Percentiles rank a stretch among this genome's conserved stretches.
Evolutionary conservation across 2,888 invertebrate genomes (phyloP).

Genomic region (Lysandra coridon): DNA sequence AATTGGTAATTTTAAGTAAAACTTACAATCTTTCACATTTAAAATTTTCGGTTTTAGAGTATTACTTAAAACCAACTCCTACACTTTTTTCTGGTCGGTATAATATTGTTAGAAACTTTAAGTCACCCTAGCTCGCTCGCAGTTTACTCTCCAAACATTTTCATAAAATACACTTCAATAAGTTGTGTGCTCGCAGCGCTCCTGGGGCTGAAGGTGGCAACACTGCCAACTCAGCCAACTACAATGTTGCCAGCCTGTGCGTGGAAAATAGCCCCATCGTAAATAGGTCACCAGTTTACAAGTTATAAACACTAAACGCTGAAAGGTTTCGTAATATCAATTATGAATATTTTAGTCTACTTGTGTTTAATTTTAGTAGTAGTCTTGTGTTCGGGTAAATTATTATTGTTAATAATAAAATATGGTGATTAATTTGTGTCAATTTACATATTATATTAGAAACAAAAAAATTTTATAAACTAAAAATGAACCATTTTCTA

Average conservation of each 20-base stretch:
- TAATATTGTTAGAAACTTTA: background rate
- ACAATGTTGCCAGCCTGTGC: slow-evolving; percentile 1
- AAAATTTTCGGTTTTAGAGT: background rate
- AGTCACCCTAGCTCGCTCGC: background rate
- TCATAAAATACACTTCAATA: slow-evolving; percentile 21
- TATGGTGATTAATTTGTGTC: no score
- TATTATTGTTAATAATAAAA: no score
- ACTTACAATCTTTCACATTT: background rate
- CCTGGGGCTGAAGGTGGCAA: slow-evolving; percentile 7
- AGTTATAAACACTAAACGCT: background rate
- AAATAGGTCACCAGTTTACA: background rate
- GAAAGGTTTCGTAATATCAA: background rate
- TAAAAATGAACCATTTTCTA: no score
- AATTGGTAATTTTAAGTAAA: background rate
- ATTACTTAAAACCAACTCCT: background rate
- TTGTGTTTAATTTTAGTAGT: background rate
- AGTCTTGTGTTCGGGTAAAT: background rate
- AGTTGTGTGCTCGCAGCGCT: slow-evolving; percentile 8
- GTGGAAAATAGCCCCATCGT: background rate
- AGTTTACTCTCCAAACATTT: slow-evolving; percentile 18
- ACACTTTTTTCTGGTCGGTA: background rate
- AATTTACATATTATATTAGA: no score
- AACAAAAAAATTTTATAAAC: no score
- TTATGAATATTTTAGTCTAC: background rate
- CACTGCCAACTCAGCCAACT: slow-evolving; percentile 1